Conservation (phyloP, 2,113 vertebrate genomes). For the Mellivora capensis region DNA sequence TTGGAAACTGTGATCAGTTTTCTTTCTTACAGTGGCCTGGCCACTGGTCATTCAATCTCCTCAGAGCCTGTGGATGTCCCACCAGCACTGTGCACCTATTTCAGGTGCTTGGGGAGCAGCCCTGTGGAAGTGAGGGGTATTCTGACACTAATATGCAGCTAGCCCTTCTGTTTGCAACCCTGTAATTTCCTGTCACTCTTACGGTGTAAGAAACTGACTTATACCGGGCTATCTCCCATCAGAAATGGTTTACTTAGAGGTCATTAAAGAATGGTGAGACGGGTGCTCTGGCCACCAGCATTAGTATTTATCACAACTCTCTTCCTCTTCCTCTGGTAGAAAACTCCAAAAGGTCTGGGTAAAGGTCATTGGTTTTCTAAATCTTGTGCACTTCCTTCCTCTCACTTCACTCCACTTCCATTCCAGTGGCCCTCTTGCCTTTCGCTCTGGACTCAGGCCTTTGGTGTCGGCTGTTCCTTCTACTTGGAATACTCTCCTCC, state of each 20-base stretch:
- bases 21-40: not conserved
- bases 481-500: not conserved
- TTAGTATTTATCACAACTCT: not conserved
- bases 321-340: not conserved
- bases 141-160: not conserved
- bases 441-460: not conserved
- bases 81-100: not conserved
- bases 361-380: not conserved
- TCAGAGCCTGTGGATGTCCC: not conserved
- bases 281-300: not conserved
- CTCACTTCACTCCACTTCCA: not conserved
- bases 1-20: not conserved
- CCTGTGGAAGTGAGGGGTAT: not conserved
- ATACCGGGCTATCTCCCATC: not conserved
- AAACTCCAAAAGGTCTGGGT: not conserved
- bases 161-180: not conserved
- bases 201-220: not conserved
- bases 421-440: not conserved
- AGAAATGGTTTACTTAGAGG: not conserved
- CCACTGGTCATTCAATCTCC: not conserved
- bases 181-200: not conserved
- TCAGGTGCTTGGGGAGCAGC: not conserved
- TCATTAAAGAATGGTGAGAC: constrained; percentile 56
- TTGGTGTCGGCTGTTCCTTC: not conserved
- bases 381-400: not conserved